These are phyloP conservation scores for Coelopa pilipes DNA, from an alignment of 2,888 invertebrate genomes.

Conservation along the genomic window DNA sequence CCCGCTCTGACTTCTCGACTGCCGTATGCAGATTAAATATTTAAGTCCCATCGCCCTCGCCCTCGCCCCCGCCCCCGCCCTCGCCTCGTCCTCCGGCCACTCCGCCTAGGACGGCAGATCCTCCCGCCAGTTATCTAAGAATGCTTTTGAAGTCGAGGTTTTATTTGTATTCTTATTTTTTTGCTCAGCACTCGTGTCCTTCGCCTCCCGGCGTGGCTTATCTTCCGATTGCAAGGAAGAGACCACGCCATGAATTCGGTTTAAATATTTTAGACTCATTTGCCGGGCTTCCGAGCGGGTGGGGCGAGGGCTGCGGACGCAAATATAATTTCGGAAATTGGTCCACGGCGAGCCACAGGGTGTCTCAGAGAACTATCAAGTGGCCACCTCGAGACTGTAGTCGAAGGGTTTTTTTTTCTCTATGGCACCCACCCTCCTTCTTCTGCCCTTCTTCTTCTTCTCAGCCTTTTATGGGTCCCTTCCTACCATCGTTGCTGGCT, in stretches of 20 bases:
- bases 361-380: not conserved
- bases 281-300: conserved; percentile 53
- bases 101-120: conserved; percentile 26
- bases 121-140: conserved; percentile 26
- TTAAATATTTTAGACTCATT: conserved; percentile 56
- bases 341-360: not conserved
- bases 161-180: conserved; percentile 45
- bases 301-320: not conserved
- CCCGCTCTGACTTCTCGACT: conserved; percentile 27
- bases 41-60: not conserved
- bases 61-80: too few relatives aligned
- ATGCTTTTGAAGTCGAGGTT: conserved; percentile 46
- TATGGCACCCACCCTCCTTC: too few relatives aligned
- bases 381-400: too few relatives aligned
- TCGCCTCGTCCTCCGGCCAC: not conserved
- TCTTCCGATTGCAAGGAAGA: conserved; percentile 52
- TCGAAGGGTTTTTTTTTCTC: too few relatives aligned
- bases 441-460: too few relatives aligned
- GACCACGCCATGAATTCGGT: conserved; percentile 63
- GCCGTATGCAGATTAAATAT: conserved; percentile 25
- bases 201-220: conserved; percentile 56
- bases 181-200: conserved; percentile 65
- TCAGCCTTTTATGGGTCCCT: too few relatives aligned
- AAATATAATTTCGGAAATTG: not conserved
- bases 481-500: too few relatives aligned